These are phyloP conservation scores for Aromia moschata DNA, from an alignment of 2,888 invertebrate genomes.

Conservation along the genomic window DNA sequence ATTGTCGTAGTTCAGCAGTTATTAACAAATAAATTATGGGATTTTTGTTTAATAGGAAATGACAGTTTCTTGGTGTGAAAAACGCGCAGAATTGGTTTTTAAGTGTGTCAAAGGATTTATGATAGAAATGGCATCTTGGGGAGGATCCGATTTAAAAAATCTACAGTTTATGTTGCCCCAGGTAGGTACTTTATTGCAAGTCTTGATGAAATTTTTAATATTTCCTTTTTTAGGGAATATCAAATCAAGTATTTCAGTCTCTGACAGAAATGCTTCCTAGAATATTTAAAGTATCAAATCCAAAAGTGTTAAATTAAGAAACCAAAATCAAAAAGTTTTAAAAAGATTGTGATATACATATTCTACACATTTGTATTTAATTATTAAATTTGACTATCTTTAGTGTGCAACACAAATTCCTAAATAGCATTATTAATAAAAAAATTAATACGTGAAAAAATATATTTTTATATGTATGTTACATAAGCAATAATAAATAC, in stretches of 20 bases:
- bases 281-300: conserved; percentile 95
- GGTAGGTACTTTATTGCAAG: conserved; percentile 60
- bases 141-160: conserved; percentile 88
- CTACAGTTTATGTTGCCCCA: conserved; percentile 86
- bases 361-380: background rate
- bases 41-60: conserved; percentile 72
- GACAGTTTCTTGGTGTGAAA: conserved; percentile 96
- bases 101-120: conserved; percentile 99
- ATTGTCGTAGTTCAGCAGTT: too few relatives aligned
- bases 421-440: background rate
- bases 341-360: conserved; percentile 1
- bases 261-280: conserved; percentile 89
- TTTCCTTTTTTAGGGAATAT: conserved; percentile 70
- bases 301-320: conserved; percentile 76
- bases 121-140: conserved; percentile 97
- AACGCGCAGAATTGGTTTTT: conserved; percentile 95
- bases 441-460: conserved; percentile 7
- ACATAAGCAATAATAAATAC: conserved; percentile 18
- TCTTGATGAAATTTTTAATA: conserved; percentile 17
- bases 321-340: background rate
- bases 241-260: conserved; percentile 82
- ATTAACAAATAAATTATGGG: too few relatives aligned
- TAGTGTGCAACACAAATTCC: background rate
- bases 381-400: background rate
- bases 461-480: conserved; percentile 15